Percentiles rank a stretch among this genome's conserved stretches.
Evolutionary conservation across 1,140 invertebrate genomes (phyloP).

Genomic region (Trypoxylus dichotomus): DNA sequence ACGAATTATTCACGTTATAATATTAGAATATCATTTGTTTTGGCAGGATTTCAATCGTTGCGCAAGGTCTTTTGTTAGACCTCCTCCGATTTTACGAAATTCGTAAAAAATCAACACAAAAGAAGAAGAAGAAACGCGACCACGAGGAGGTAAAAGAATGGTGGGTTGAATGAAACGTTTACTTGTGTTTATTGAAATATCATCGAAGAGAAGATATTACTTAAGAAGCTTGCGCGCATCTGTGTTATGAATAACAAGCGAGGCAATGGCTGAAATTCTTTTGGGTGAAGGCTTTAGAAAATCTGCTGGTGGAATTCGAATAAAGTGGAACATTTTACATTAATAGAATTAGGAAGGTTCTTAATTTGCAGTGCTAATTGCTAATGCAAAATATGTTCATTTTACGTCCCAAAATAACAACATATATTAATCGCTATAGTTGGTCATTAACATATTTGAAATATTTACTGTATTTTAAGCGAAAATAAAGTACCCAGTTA

Average conservation of each 20-base stretch:
- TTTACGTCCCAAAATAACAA: too few relatives aligned
- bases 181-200: conserved; percentile 21
- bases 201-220: conserved; percentile 20
- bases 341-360: too few relatives aligned
- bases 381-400: too few relatives aligned
- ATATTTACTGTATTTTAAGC: too few relatives aligned
- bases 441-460: too few relatives aligned
- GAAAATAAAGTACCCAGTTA: too few relatives aligned
- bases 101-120: conserved; percentile 8
- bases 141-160: conserved; percentile 9
- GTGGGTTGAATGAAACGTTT: conserved; percentile 23
- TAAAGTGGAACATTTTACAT: too few relatives aligned
- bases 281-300: neutral
- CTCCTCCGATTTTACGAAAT: neutral
- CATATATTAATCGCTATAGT: too few relatives aligned
- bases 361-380: too few relatives aligned
- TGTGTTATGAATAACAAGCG: conserved; percentile 22
- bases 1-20: conserved; percentile 25
- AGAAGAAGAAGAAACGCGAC: neutral
- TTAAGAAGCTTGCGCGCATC: conserved; percentile 15
- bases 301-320: too few relatives aligned
- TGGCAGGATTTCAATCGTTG: conserved; percentile 20
- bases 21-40: conserved; percentile 26
- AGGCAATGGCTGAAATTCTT: neutral
- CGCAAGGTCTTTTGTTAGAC: conserved; percentile 21